Evolutionary conservation across 2,888 invertebrate genomes (phyloP), one percentile per base, ranked within the genome.

Genomic region (Amitus sp.): DNA sequence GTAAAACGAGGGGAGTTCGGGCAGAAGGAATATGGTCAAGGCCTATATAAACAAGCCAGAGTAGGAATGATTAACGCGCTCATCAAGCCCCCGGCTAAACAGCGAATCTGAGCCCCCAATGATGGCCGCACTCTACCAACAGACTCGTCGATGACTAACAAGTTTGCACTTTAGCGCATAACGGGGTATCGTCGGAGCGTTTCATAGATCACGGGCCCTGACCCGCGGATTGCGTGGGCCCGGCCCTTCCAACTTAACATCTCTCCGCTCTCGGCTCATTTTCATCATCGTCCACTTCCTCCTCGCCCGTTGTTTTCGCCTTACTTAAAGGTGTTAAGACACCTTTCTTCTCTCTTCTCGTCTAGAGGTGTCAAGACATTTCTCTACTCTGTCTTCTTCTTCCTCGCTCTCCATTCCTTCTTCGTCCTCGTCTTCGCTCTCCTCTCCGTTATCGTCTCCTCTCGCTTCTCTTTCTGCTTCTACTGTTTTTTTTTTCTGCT

Each of bases 91-190:
- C n/a, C n/a, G n/a, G n/a, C n/a, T n/a, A n/a, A n/a, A n/a, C n/a
- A n/a, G n/a, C n/a, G n/a, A n/a, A n/a, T n/a, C n/a, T n/a, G n/a
- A n/a, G n/a, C n/a, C n/a, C n/a, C n/a, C n/a, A n/a, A n/a, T n/a
- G n/a, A n/a, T n/a, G n/a, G n/a, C n/a, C n/a, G n/a, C n/a, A n/a
- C n/a, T n/a, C n/a, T n/a, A 67, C 67, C 67, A 68, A 63, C 62
- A 57, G 63, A 68, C 70, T 33, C 33, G 33, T 71, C 76, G 76
- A 77, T 80, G 80, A 80, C 80, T 79, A 80, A 80, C 80, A 79
- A 80, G 80, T 81, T 80, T 81, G 78, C 80, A 80, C 80, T 79
- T 80, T 80, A 78, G 74, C 79, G 78, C 71, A 77, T 81, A 80
- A 81, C 80, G 80, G 80, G 71, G 72, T 69, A 73, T 75, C 70